phyloP scores from a whole-genome alignment of 2,113 vertebrate genomes.

The Catharus fuscescens region DNA sequence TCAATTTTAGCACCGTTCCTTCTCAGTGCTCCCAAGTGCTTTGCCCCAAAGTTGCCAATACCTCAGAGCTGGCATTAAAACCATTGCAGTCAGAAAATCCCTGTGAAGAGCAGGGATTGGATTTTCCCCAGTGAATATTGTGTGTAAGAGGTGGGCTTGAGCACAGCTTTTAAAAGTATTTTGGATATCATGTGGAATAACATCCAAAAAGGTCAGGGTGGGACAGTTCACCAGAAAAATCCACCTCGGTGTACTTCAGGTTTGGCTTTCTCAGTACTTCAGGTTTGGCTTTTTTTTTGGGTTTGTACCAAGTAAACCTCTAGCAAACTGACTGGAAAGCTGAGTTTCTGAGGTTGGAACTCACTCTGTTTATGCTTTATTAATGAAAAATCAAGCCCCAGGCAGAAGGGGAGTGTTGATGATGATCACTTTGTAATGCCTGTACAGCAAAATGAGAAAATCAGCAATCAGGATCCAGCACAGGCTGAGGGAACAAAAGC shows the following conservation, averaged over 20 bases:
- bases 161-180: background rate
- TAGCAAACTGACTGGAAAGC: background rate
- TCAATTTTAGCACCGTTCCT: background rate
- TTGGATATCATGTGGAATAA: fast-evolving
- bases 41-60: background rate
- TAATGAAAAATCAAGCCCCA: background rate
- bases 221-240: background rate
- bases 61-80: background rate
- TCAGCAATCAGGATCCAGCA: background rate
- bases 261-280: no score
- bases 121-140: background rate
- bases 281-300: background rate
- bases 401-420: background rate
- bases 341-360: background rate
- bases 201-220: background rate
- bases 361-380: background rate
- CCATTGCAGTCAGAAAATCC: background rate
- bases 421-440: background rate
- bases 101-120: no score
- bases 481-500: background rate
- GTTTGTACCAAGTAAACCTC: background rate
- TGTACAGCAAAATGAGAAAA: conserved; percentile 1
- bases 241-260: no score
- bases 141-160: background rate
- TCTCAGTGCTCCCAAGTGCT: background rate